Evolutionary conservation across 2,113 vertebrate genomes (phyloP).

Genomic region (Mungos mungo): DNA sequence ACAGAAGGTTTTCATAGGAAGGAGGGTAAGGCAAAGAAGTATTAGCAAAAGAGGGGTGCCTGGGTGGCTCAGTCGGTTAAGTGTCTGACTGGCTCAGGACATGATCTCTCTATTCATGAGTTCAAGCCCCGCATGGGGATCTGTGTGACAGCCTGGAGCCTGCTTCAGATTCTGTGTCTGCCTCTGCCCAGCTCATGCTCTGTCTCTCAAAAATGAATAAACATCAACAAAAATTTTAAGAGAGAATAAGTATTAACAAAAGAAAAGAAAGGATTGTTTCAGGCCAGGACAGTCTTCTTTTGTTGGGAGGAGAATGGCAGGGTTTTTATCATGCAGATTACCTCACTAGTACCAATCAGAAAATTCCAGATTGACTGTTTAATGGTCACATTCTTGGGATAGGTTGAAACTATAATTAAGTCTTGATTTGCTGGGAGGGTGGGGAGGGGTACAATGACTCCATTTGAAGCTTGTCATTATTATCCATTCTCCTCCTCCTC

Average conservation of each 20-base stretch:
- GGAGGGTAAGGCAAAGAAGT: neutral
- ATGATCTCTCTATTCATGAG: too few relatives aligned
- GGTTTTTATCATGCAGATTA: neutral
- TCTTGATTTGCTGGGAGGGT: neutral
- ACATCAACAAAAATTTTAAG: too few relatives aligned
- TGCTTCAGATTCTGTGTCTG: too few relatives aligned
- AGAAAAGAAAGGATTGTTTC: neutral
- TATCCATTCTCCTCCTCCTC: too few relatives aligned
- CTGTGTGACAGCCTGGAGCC: too few relatives aligned
- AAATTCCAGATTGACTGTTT: neutral
- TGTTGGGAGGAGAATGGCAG: neutral
- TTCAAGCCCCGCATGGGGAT: too few relatives aligned
- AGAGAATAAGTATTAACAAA: neutral
- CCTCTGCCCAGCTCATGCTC: too few relatives aligned
- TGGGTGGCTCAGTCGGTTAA: too few relatives aligned
- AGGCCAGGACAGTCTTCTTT: neutral
- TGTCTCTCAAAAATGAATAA: too few relatives aligned
- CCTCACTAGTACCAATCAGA: neutral
- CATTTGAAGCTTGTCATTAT: neutral
- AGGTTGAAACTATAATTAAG: neutral
- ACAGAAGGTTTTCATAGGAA: neutral
- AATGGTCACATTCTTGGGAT: neutral
- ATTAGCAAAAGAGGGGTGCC: neutral
- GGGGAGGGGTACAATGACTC: neutral
- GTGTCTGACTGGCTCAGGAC: too few relatives aligned